These are phyloP conservation scores for Drosophila littoralis DNA, from an alignment of 1,140 invertebrate species.

Conservation along the genomic window DNA sequence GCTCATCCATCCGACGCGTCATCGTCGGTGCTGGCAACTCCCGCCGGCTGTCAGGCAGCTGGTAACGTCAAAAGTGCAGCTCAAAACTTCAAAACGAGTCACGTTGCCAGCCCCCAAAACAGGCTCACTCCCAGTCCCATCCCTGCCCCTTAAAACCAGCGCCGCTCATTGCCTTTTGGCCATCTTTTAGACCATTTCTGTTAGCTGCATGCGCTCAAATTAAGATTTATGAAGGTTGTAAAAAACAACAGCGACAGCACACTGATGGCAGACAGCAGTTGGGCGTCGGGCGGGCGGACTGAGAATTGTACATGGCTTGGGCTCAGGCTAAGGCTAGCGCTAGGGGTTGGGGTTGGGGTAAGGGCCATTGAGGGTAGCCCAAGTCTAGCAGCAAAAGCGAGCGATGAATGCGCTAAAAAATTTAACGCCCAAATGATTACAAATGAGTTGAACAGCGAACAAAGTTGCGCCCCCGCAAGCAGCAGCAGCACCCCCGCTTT, in stretches of 20 bases:
- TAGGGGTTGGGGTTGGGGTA: too few relatives aligned
- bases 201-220: conserved; percentile 74
- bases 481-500: background rate
- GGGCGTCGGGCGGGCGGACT: too few relatives aligned
- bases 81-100: conserved; percentile 80
- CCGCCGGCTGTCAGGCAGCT: conserved; percentile 43
- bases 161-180: conserved; percentile 17
- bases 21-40: conserved; percentile 6
- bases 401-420: conserved; percentile 76
- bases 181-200: conserved; percentile 30
- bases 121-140: background rate
- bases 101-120: conserved; percentile 46
- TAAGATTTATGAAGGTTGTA: conserved; percentile 80
- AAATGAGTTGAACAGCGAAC: conserved; percentile 61
- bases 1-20: conserved; percentile 65
- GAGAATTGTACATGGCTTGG: too few relatives aligned
- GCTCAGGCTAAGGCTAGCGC: too few relatives aligned
- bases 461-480: conserved; percentile 40
- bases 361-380: background rate
- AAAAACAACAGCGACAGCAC: conserved; percentile 75
- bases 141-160: conserved; percentile 25
- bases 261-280: background rate
- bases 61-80: conserved; percentile 78
- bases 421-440: conserved; percentile 80
- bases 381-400: conserved; percentile 15